Evolutionary conservation across 2,888 invertebrate species (phyloP), one percentile per base, ranked within the genome.

Genomic region (Oligia latruncula): DNA sequence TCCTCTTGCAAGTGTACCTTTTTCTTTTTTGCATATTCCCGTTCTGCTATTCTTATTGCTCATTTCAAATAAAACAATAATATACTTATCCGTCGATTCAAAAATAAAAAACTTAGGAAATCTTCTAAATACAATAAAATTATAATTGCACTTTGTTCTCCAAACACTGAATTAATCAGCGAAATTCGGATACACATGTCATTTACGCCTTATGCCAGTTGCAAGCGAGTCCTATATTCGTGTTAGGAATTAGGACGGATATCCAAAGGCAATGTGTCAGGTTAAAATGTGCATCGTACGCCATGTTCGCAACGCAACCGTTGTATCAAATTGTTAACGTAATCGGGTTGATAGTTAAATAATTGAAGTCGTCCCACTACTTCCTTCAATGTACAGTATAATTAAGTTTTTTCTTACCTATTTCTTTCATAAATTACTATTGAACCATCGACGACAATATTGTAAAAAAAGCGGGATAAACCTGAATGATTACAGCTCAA

Each of bases 281-380:
- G 85, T 71, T 78, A 78, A 78, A 85, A 82, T 85, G 82, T 78
- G 70, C 75, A 82, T 43, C 70, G 72, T 74, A 74, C 66, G 67
- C 58, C 75, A 29, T 29, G 29, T 29, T 29, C 29, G 29, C 29
- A 29, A 29, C 29, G 29, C 29, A 29, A 29, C 29, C 29, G 29
- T 29, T 29, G 29, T 29, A 29, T 1, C 29, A 29, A 29, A 29
- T 29, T 29, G 29, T 29, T 29, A 29, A 29, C 29, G 29, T 29
- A 29, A 29, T 1, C 1, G 29, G 29, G 71, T 68, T 77, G 73
- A 71, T 84, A 65, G 75, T 73, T 73, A 52, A 52, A 52, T 52
- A 52, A 52, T 17, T 52, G 52, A 52, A 52, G 17, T 52, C 17
- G 17, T 52, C 49, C 15, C 4, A 17, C 49, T 52, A 58, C 8